phyloP scores from a whole-genome alignment of 1,140 invertebrate species.

The Brachionus rotundiformis region DNA sequence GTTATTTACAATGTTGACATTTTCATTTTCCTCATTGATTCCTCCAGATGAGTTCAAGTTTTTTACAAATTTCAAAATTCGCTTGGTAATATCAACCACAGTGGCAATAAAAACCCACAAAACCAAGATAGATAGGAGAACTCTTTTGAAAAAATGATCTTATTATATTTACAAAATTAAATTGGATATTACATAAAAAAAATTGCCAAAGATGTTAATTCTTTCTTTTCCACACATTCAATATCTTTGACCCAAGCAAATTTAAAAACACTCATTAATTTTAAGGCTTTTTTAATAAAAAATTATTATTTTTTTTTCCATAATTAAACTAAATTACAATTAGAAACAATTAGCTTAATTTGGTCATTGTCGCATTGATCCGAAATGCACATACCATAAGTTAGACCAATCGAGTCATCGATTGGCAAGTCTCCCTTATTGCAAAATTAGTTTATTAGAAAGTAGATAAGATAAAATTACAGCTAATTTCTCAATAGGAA shows the following conservation, averaged over 20 bases:
- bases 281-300: slow-evolving; percentile 50
- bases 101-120: slow-evolving; percentile 11
- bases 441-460: background rate
- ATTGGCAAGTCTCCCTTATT: slow-evolving; percentile 41
- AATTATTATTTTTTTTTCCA: background rate
- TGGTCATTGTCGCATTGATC: background rate
- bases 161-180: background rate
- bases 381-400: slow-evolving; percentile 41
- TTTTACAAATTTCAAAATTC: background rate
- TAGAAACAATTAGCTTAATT: slow-evolving; percentile 26
- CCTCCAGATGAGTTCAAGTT: background rate
- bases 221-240: slow-evolving; percentile 34
- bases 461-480: background rate
- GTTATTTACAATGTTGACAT: background rate
- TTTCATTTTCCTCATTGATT: background rate
- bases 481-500: slow-evolving; percentile 16
- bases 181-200: slow-evolving; percentile 25
- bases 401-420: slow-evolving; percentile 31
- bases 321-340: too few relatives aligned
- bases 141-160: background rate
- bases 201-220: background rate
- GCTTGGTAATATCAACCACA: background rate
- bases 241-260: slow-evolving; percentile 33
- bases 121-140: slow-evolving; percentile 11
- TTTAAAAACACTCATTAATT: slow-evolving; percentile 45